These are phyloP conservation scores for Pogonognathellus flavescens DNA, from an alignment of 1,140 invertebrate species.

Conservation along the genomic window DNA sequence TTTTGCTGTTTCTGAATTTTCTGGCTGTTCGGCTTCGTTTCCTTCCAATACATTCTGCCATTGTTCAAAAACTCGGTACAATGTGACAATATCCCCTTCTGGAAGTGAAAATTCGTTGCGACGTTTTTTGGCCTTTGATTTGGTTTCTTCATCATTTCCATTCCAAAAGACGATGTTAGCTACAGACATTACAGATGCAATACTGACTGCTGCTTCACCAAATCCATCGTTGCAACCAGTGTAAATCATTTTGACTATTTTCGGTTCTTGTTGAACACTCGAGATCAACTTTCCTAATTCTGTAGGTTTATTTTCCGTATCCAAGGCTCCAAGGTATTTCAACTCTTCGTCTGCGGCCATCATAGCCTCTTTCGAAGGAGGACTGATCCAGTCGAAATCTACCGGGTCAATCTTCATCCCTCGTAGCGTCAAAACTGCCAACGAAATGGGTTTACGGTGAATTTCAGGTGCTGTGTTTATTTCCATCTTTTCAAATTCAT, in stretches of 20 bases:
- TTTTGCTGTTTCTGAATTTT: not conserved
- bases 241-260: conserved; percentile 98
- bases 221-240: conserved; percentile 96
- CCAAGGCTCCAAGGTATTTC: conserved; percentile 25
- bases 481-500: conserved; percentile 99
- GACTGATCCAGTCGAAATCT: conserved; percentile 34
- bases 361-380: conserved; percentile 37
- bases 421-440: conserved; percentile 17
- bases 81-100: not conserved
- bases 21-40: not conserved
- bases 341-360: conserved; percentile 6
- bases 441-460: not conserved
- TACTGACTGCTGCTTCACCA: conserved; percentile 98
- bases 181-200: conserved; percentile 97
- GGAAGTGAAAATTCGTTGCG: not conserved
- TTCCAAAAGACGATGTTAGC: conserved; percentile 42
- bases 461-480: conserved; percentile 74
- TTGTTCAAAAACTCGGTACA: not conserved
- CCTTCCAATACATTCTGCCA: not conserved
- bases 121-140: not conserved
- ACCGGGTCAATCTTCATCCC: conserved; percentile 25
- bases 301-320: conserved; percentile 92
- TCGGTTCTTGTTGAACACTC: conserved; percentile 98
- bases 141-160: not conserved
- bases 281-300: conserved; percentile 98